Base-by-base conservation (phyloP, 2,797 vertebrate genomes). In the Sebastolobus alascanus region DNA sequence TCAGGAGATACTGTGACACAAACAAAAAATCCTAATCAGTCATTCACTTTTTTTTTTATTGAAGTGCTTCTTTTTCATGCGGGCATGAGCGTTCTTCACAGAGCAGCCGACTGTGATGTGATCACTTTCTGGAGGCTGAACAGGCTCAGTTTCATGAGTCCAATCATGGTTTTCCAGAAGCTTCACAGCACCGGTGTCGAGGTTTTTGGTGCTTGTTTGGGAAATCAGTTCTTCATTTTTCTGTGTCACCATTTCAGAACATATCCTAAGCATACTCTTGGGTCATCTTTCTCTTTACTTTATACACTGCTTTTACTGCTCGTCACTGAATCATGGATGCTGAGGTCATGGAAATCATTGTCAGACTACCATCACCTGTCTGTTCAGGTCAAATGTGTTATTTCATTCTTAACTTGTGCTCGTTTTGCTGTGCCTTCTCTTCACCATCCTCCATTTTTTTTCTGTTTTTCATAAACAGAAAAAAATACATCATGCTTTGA, bases 141-240 rank as follows among this genome's bases (percentile, higher is more conserved):
- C 43, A 4, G 61, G 12, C 77, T 82, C 79, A 83, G 70, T 79
- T 79, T 81, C 72, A 88, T 77, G 73, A 85, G 83, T 69, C 75
- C 29, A 77, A 3, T 71, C 22, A 12, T 27, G 35, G 31, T 43
- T 71, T 73, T 50, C 29, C 63, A 43, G n/a, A 35, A 61, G 20
- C 33, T 43, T 61, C 20, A 29, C 27, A 68, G 20, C 31, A 55
- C 13, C 6, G 0, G 2, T 12, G 52, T 64, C 1, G 1, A 37
- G n/a, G 52, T 13, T 65, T 65, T 66, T 25, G 52, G 22, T 59
- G 33, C 20, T 33, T 56, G 9, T 55, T 67, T 56, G 8, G 13
- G 8, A 65, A 73, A 22, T 68, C 14, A 11, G 22, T 25, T 61
- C 1, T 29, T 35, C 0, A 13, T 43, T 25, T 38, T 22, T 55